These are phyloP conservation scores for Aurelia sp. DNA, from an alignment of 30 jellyfish, hydroid and myxozoan genomes.

Conservation along the genomic window DNA sequence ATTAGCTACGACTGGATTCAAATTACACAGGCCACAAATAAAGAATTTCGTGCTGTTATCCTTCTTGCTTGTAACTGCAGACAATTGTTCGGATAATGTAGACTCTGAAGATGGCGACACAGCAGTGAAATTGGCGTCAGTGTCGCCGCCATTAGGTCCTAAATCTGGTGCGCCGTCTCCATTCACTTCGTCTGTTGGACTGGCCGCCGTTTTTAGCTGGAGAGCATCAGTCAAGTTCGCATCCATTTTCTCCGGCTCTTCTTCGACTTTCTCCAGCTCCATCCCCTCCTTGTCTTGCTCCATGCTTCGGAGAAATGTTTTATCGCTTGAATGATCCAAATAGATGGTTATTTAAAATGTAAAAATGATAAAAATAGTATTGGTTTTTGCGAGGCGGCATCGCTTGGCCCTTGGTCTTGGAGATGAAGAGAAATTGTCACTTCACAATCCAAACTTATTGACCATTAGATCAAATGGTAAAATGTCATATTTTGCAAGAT, in stretches of 20 bases:
- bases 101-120: constrained; percentile 25
- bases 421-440: no score
- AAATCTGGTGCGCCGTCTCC: constrained; percentile 34
- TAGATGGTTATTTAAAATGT: neutral
- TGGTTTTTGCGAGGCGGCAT: no score
- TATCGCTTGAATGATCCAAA: constrained; percentile 12
- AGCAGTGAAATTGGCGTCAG: constrained; percentile 15
- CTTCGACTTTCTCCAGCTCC: constrained; percentile 2
- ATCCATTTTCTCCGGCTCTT: constrained; percentile 26
- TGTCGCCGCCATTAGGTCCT: neutral
- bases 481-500: no score
- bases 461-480: no score
- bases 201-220: neutral
- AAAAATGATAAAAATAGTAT: no score
- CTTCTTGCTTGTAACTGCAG: constrained; percentile 48
- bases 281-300: constrained; percentile 13
- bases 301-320: no score
- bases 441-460: no score
- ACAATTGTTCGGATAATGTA: constrained; percentile 44
- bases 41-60: constrained; percentile 75
- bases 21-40: constrained; percentile 85
- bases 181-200: constrained; percentile 29
- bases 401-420: no score
- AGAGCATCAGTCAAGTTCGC: constrained; percentile 39
- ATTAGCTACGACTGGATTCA: constrained; percentile 80